Evolutionary conservation across 2,797 vertebrate genomes (phyloP), one percentile per base, ranked within the genome.

Genomic region (Astyanax mexicanus): DNA sequence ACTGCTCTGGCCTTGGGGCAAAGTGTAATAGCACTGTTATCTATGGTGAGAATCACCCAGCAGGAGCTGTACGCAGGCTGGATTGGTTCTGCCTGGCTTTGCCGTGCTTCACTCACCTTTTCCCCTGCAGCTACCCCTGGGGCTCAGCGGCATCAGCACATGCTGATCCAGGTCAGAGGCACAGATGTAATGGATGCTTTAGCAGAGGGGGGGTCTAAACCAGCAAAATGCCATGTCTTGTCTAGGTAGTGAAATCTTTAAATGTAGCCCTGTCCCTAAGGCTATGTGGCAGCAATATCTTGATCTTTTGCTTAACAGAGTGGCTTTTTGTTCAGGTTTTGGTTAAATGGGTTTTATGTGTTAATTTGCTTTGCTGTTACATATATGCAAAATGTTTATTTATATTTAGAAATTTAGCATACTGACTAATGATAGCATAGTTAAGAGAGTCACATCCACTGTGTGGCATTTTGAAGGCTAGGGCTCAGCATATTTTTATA

Each of bases 111-210:
- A 66, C 25, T 49, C 64, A 66, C 27, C 27, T 47, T n/a, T 29
- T 66, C 32, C 25, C 25, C 64, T 49, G 44, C 64, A 49, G 64
- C 42, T 19, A 35, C 44, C 27, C 64, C 64, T 47, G 25, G 44
- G 44, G 64, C 44, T 47, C 23, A 47, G 11, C 47, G 6, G 25
- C 23, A 38, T 29, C 8, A 6, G 64, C 42, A 66, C 42, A 47
- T 49, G 44, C 64, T 49, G 64, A 66, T 47, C 17, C 44, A 25
- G 40, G 64, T 66, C 25, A 49, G 44, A 49, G 42, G 42, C 44
- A 49, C 25, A 4, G 9, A 15, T 49, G 27, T 66, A 66, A 66
- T 66, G 17, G 27, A 47, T 29, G 44, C 19, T 29, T 47, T 32
- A 66, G 25, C 27, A 10, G 25, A 47, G 25, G 27, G 62, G 62